Evolutionary conservation across 92 coral and sea anemone species (phyloP), one percentile per base, ranked within the genome.

Genomic region (Actinostola sp.): DNA sequence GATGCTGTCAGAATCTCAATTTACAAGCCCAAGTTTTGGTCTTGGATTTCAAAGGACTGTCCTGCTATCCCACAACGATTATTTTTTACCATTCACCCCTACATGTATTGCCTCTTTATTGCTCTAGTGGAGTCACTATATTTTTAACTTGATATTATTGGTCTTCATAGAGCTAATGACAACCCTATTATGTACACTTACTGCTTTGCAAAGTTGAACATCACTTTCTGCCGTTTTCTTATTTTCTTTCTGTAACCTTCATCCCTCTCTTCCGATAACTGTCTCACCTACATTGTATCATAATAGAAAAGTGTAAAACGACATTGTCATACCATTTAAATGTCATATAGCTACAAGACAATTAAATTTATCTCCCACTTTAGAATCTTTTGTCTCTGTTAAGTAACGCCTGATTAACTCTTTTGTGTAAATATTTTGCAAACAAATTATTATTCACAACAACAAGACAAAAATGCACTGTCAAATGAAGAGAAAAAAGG

Each of bases 151-250:
- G 24, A 10, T 53, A n/a, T 53, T 53, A 24, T 19, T 14, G 12
- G 0, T n/a, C 8, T 0, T 5, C 4, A 10, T 24, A 23, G 29
- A 53, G n/a, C 27, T n/a, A 23, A 16, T 6, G 54, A n/a, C 3
- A 48, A 48, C 24, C 20, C 14, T 19, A 23, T n/a, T n/a, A n/a
- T n/a, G n/a, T 36, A 24, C 26, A 84, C 98, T 94, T 80, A 94
- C 98, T 94, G 95, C 67, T 88, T 94, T 20, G 97, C 98, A 92
- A 94, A 94, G 84, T 92, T 86, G 59, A 94, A 88, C 97, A 94
- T 92, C 55, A 94, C 97, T 89, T 92, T 94, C 51, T 94, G 98
- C 39, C 95, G 71, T 25, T 92, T 92, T 57, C 93, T 94, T 50
- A 94, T 88, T 8, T 86, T 88, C 50, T 78, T 91, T 56, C 98